Evolutionary conservation across 2,113 vertebrate species (phyloP), one percentile per base, ranked within the genome.

Genomic region (Thinocorus orbignyianus): DNA sequence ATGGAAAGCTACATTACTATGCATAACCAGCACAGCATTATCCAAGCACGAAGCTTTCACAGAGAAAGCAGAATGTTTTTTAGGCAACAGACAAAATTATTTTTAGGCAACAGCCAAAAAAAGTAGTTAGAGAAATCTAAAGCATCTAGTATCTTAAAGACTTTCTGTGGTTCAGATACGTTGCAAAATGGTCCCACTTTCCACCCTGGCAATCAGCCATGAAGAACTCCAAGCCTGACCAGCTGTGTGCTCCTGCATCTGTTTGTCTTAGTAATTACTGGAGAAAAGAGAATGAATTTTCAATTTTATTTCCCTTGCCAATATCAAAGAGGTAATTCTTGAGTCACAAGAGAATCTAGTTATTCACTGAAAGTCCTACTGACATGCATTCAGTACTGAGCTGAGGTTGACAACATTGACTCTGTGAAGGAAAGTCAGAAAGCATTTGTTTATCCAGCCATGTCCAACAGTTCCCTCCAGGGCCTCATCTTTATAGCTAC

Each of bases 391-490:
- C 83, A 68, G n/a, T 74, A 60, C 80, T 55, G 81, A 93, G 58
- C 58, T 93, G 68, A 64, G 90, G 90, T 69, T 88, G 95, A 93
- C 73, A 95, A 64, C 28, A 25, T 4, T 89, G 70, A 88, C 41
- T 91, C 17, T 31, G 44, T 72, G 68, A 93, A 93, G 58, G 25
- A 54, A 82, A 95, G 42, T 87, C n/a, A 90, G 41, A 85, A 95
- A 95, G 80, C 11, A 11, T 78, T 92, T 95, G 58, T 90, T 89
- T 95, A 92, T 28, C 28, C 85, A 79, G 35, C 37, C 86, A 88
- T 1, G 2, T 92, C 87, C 84, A 93, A 80, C 17, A 77, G 14
- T 33, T 46, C 55, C 88, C 61, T 91, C 83, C 46, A 78, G 51
- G 66, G 85, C 13, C 73, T 77, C 81, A 76, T 74, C 44, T 41